These are phyloP conservation scores for Helicoverpa armigera DNA, from an alignment of 1,140 invertebrate genomes.

Conservation along the genomic window DNA sequence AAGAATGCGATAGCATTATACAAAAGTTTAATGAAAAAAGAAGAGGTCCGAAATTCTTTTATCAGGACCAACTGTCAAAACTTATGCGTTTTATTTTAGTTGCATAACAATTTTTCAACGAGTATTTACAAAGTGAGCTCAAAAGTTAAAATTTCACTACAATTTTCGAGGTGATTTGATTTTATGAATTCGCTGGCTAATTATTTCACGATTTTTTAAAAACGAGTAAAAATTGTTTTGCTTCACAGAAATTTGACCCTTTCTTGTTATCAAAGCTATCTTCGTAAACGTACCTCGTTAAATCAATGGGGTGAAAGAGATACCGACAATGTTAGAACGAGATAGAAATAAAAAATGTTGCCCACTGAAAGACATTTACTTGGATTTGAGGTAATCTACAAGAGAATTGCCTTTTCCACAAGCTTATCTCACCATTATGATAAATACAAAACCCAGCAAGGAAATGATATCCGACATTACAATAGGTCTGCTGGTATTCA, in stretches of 20 bases:
- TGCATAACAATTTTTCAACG: neutral
- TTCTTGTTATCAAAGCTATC: neutral
- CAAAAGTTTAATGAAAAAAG: neutral
- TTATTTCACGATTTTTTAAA: neutral
- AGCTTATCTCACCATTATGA: too few relatives aligned
- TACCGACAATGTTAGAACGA: neutral
- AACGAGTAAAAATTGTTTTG: neutral
- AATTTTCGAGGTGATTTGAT: neutral
- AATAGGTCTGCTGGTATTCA: too few relatives aligned
- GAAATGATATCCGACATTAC: too few relatives aligned
- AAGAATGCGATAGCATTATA: neutral
- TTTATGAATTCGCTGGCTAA: neutral
- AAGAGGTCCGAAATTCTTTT: neutral
- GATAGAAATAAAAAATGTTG: neutral
- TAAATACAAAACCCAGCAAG: too few relatives aligned
- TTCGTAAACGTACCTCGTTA: neutral
- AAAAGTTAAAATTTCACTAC: neutral
- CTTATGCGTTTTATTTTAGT: neutral
- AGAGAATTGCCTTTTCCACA: too few relatives aligned
- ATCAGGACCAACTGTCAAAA: neutral
- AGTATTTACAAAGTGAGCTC: neutral
- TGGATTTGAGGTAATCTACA: too few relatives aligned
- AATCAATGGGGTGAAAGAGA: constrained; percentile 34
- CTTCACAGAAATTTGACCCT: neutral
- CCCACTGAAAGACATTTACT: neutral